Conservation (phyloP, 2,113 vertebrate species). For the Ariopsis seemanni region DNA sequence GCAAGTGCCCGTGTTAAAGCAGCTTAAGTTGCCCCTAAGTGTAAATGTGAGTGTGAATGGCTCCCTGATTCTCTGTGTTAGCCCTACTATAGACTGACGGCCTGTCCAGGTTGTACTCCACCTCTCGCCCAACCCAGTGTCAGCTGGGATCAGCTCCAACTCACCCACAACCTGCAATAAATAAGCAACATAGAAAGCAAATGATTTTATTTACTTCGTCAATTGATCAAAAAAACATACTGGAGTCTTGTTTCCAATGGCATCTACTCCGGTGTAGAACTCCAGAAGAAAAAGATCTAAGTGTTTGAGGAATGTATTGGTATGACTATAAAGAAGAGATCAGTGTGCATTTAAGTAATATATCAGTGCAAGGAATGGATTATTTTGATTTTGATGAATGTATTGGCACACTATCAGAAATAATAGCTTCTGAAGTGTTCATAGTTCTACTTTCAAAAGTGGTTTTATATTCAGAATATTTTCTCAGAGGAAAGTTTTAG, state of each 20-base stretch:
- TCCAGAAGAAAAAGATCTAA: background rate
- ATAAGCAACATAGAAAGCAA: no score
- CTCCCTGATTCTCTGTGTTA: no score
- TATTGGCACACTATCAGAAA: background rate
- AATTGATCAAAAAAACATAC: background rate
- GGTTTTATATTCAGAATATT: background rate
- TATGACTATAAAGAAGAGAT: background rate
- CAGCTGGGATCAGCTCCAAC: no score
- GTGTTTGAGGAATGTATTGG: background rate
- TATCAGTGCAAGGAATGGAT: background rate
- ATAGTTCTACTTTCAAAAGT: background rate
- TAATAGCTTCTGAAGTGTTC: background rate
- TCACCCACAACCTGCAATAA: no score
- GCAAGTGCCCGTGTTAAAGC: no score
- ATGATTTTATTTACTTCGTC: background rate
- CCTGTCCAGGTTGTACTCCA: no score
- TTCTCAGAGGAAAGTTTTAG: background rate
- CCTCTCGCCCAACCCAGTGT: no score
- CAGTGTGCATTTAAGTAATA: background rate
- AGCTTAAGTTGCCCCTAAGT: no score
- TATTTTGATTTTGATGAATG: background rate
- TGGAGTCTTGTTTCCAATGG: background rate
- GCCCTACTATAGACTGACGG: no score
- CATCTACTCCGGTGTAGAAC: background rate
- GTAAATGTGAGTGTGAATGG: no score